phyloP scores from a whole-genome alignment of 2,888 invertebrate species.

The Mythimna lalbum region DNA sequence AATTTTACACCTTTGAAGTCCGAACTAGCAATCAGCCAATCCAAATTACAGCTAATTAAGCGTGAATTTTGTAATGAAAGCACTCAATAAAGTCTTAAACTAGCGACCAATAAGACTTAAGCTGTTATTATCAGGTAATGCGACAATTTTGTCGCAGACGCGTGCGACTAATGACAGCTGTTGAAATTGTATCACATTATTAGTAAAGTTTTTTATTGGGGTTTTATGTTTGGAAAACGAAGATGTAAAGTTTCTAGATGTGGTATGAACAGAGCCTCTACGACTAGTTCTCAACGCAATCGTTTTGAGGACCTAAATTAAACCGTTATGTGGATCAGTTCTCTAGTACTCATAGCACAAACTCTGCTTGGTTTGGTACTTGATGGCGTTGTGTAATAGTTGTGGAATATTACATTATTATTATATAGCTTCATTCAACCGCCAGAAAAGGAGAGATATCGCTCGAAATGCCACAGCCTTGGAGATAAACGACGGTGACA shows the following conservation, averaged over 20 bases:
- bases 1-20: background rate
- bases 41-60: background rate
- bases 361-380: too few relatives aligned
- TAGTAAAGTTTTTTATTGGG: slow-evolving; percentile 29
- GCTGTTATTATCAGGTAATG: slow-evolving; percentile 26
- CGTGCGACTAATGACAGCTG: slow-evolving; percentile 49
- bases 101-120: slow-evolving; percentile 30
- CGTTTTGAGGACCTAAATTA: too few relatives aligned
- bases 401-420: too few relatives aligned
- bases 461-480: too few relatives aligned
- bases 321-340: too few relatives aligned
- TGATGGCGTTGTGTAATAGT: too few relatives aligned
- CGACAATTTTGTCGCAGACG: slow-evolving; percentile 40
- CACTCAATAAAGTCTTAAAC: slow-evolving; percentile 15
- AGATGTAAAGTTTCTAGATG: slow-evolving; percentile 10
- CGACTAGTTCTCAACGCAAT: too few relatives aligned
- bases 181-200: slow-evolving; percentile 21
- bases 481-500: too few relatives aligned
- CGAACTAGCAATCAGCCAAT: background rate
- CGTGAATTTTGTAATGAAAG: slow-evolving; percentile 26
- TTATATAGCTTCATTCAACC: too few relatives aligned
- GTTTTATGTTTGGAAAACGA: slow-evolving; percentile 2
- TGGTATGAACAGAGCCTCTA: background rate
- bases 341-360: too few relatives aligned
- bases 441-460: too few relatives aligned